Evolutionary conservation across 92 coral and sea anemone genomes (phyloP).

Genomic region (Zoanthus sansibaricus): DNA sequence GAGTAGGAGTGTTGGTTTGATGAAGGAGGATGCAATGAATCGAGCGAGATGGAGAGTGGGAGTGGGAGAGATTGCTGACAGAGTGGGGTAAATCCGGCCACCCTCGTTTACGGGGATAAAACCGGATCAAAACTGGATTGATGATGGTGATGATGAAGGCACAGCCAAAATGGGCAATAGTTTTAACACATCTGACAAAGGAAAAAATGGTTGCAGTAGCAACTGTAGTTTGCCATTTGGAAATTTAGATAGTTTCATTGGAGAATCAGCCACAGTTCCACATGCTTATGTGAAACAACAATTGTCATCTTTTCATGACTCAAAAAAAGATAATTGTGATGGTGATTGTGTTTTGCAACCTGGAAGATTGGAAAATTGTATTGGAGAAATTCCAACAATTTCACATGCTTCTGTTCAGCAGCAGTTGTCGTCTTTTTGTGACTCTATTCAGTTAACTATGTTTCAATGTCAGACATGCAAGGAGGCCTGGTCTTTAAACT

Average conservation of each 20-base stretch:
- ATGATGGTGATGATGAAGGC: no score
- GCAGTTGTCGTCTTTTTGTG: constrained; percentile 24
- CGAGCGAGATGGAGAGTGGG: no score
- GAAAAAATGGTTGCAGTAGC: not conserved
- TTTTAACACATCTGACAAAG: not conserved
- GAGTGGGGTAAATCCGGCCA: no score
- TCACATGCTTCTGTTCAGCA: not conserved
- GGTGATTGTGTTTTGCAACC: not conserved
- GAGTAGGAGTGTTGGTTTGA: no score
- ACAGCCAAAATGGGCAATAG: not conserved
- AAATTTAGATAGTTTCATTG: not conserved
- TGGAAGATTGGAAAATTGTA: not conserved
- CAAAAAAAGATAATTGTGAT: not conserved
- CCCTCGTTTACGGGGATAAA: no score
- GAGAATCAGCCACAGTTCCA: not conserved
- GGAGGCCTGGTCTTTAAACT: constrained; percentile 53
- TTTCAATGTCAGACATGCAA: constrained; percentile 39
- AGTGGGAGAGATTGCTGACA: no score
- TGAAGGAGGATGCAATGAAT: no score
- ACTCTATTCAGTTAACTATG: constrained; percentile 22
- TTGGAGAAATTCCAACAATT: not conserved
- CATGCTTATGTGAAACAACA: not conserved
- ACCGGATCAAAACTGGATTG: no score
- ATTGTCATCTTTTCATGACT: not conserved
- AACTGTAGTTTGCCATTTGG: not conserved